Evolutionary conservation across 1,140 invertebrate species (phyloP), one percentile per base, ranked within the genome.

Genomic region (Ctenoplectra terminalis): DNA sequence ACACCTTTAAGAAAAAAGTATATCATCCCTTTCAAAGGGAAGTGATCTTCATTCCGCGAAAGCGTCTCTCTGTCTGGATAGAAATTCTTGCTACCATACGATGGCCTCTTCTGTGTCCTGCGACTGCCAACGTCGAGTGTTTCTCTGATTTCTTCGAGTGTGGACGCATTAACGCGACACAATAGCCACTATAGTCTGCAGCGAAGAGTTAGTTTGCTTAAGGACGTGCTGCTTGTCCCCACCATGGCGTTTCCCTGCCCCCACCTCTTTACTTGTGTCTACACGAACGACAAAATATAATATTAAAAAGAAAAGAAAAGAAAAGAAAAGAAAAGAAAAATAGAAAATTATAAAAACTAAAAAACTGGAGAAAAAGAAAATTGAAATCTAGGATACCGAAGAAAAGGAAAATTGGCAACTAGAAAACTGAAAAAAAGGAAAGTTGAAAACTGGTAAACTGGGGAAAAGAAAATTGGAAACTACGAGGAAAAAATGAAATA

Each of bases 1-100:
- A 50, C 46, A 75, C 17, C 34, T 50, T 64, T 60, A 34, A 60
- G 58, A 75, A 52, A 61, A 56, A 75, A 73, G 26, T 17, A 15
- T 64, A 75, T 75, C n/a, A 60, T 63, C 70, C 20, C 37, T 72
- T 72, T 58, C 1, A 60, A 34, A 60, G 40, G 29, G 7, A 15
- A 73, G 71, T 46, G 40, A 60, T 73, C 54, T 73, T 73, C 54
- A n/a, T 60, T 23, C 26, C 29, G 46, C 40, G 40, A 31, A 73
- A 60, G 34, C 26, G 5, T 4, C 17, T 31, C 37, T 46, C 8
- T 60, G n/a, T 46, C 11, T 60, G 40, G 29, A 13, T 17, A 29
- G 40, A 43, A 58, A 40, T 43, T 58, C 29, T 56, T 23, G 7
- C 20, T 11, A 29, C 40, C 26, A 29, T 60, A 73, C 54, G 54